Evolutionary conservation across 2,113 vertebrate species (phyloP), one percentile per base, ranked within the genome.

Genomic region (Prinia subflava): DNA sequence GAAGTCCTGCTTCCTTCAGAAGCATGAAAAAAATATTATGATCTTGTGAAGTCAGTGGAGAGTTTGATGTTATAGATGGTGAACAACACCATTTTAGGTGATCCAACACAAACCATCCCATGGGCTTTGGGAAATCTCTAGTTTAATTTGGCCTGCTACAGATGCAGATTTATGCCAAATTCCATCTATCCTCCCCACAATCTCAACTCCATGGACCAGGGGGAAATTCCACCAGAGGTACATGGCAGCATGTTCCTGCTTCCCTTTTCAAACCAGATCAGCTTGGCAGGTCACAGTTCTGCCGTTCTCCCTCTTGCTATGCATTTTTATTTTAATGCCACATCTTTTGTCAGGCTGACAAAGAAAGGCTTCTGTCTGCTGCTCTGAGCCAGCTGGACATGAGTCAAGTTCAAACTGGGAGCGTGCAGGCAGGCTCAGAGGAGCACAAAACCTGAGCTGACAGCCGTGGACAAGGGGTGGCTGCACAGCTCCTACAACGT

Each of bases 291-390:
- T 87, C 86, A 74, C 65, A 81, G 73, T 41, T 81, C 71, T 47
- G 39, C 89, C 71, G 39, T 35, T 71, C 80, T 81, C 76, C 52
- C 68, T 89, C 64, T 70, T 92, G 90, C 83, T 70, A 70, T 57
- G 92, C 86, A 57, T 91, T 94, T 95, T 89, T 63, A 92, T 93
- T 95, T 94, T 64, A 94, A 87, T 81, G 94, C 80, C 56, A 90
- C 76, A 84, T 92, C 85, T 95, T 94, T 89, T 91, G 89, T 92
- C 73, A 91, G 77, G 71, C 64, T 83, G 86, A 96, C 80, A 94
- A 83, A 94, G 94, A 93, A 87, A 67, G 76, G 92, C 92, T 94
- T 94, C 92, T 94, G 88, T 89, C 86, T 96, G 76, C 73, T 81
- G 60, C 89, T 89, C 83, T 75, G 44, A 92, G 95, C 83, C 96